phyloP scores from a whole-genome alignment of 2,113 vertebrate species.

The Myotis yumanensis region DNA sequence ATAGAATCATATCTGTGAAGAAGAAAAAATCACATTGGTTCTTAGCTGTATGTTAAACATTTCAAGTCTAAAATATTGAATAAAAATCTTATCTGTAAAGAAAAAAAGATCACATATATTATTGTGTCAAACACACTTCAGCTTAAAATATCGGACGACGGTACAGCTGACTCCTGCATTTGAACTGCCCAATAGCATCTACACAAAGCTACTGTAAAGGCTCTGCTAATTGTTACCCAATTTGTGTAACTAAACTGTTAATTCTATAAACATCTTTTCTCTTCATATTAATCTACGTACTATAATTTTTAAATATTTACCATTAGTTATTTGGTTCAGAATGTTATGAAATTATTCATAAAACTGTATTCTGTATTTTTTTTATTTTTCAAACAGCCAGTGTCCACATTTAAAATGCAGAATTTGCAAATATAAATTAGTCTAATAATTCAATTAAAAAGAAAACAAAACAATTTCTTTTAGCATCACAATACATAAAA shows the following conservation, averaged over 20 bases:
- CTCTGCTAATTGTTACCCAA: neutral
- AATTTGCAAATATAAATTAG: constrained; percentile 87
- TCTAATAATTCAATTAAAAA: constrained; percentile 86
- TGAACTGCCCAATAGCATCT: neutral
- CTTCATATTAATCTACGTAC: constrained; percentile 48
- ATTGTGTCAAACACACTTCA: constrained; percentile 25
- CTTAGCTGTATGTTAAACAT: constrained; percentile 36
- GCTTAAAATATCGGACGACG: constrained; percentile 25
- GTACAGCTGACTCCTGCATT: constrained; percentile 16
- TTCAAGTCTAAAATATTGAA: too few species aligned
- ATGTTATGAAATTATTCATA: constrained; percentile 82
- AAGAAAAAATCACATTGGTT: neutral
- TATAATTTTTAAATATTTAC: constrained; percentile 68
- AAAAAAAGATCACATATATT: too few species aligned
- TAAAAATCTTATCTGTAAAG: too few species aligned
- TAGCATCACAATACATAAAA: constrained; percentile 85
- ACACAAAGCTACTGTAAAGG: constrained; percentile 43
- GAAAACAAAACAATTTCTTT: constrained; percentile 84
- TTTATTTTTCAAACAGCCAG: constrained; percentile 87
- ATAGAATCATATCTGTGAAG: constrained; percentile 39
- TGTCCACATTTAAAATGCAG: constrained; percentile 87
- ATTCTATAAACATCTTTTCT: constrained; percentile 35
- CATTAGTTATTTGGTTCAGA: constrained; percentile 59
- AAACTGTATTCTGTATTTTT: constrained; percentile 84
- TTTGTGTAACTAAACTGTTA: neutral